A percentile compares a stretch with the other conserved stretches of the same genome.
Conservation (phyloP, 2,888 invertebrate species). For the Orthosia gothica region DNA sequence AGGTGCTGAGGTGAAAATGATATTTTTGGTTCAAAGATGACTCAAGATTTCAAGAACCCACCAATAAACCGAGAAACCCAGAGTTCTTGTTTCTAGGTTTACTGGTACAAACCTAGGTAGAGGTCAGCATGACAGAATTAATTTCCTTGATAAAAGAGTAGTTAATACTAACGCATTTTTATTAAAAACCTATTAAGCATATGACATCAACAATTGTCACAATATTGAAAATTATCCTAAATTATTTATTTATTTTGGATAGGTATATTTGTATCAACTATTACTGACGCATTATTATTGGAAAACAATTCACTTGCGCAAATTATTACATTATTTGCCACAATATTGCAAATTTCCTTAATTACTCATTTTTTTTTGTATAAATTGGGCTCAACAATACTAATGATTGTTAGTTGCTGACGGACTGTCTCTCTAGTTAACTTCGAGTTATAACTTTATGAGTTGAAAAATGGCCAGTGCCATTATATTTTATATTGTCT, state of each 20-base stretch:
- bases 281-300: conserved; percentile 51
- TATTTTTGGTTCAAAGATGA: conserved; percentile 39
- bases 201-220: conserved; percentile 34
- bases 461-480: conserved; percentile 46
- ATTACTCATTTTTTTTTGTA: conserved; percentile 3
- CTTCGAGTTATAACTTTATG: background rate
- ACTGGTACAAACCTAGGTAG: background rate
- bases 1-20: no score
- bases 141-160: conserved; percentile 55
- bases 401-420: conserved; percentile 38
- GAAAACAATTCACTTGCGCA: conserved; percentile 20
- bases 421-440: conserved; percentile 2
- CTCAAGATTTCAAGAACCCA: background rate
- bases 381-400: background rate
- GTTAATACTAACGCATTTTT: conserved; percentile 62
- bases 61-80: conserved; percentile 5
- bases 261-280: no score
- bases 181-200: conserved; percentile 43
- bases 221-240: conserved; percentile 36
- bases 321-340: conserved; percentile 35
- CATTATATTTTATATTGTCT: conserved; percentile 20
- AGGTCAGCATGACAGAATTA: conserved; percentile 24
- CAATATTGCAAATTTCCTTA: conserved; percentile 35
- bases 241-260: background rate
- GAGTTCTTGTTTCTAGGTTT: conserved; percentile 56